Percentiles rank a stretch among this genome's conserved stretches.
Evolutionary conservation across 1,140 invertebrate genomes (phyloP).

Genomic region (Drosophila persimilis): DNA sequence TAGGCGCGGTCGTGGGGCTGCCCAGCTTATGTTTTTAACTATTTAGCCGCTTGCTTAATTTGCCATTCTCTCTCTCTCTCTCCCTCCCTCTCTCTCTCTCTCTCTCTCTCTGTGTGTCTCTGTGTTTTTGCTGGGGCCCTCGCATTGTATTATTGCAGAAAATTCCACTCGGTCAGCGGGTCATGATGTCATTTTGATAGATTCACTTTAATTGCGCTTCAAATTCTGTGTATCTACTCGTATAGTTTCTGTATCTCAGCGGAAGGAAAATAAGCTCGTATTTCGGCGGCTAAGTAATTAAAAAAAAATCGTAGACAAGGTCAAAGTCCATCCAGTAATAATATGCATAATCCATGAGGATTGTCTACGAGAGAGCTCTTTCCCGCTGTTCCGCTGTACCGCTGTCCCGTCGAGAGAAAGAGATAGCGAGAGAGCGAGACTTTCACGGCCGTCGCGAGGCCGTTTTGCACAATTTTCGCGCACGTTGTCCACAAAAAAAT

Average conservation of each 20-base stretch:
- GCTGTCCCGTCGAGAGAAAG: too few relatives aligned
- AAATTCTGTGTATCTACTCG: slow-evolving; percentile 20
- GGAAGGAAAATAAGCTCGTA: too few relatives aligned
- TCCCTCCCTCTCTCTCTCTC: not conserved
- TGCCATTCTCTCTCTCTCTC: slow-evolving; percentile 26
- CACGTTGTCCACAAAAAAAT: slow-evolving; percentile 58
- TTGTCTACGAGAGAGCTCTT: not conserved
- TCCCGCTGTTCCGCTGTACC: too few relatives aligned
- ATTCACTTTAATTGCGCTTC: slow-evolving; percentile 67
- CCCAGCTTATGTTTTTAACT: slow-evolving; percentile 44
- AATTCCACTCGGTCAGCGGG: slow-evolving; percentile 68
- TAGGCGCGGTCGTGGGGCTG: not conserved
- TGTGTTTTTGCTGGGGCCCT: slow-evolving; percentile 6
- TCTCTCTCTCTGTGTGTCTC: not conserved
- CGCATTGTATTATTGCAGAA: slow-evolving; percentile 42
- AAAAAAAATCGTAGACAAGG: slow-evolving; percentile 28
- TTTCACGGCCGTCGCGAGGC: slow-evolving; percentile 62
- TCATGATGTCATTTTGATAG: slow-evolving; percentile 79
- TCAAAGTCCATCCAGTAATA: not conserved
- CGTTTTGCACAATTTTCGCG: slow-evolving; percentile 44
- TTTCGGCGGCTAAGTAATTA: slow-evolving; percentile 19
- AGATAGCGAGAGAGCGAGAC: slow-evolving; percentile 11
- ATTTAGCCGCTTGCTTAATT: slow-evolving; percentile 60
- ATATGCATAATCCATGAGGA: slow-evolving; percentile 23
- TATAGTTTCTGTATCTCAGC: not conserved